Evolutionary conservation across 2,797 vertebrate genomes (phyloP).

Genomic region (Molossus molossus): DNA sequence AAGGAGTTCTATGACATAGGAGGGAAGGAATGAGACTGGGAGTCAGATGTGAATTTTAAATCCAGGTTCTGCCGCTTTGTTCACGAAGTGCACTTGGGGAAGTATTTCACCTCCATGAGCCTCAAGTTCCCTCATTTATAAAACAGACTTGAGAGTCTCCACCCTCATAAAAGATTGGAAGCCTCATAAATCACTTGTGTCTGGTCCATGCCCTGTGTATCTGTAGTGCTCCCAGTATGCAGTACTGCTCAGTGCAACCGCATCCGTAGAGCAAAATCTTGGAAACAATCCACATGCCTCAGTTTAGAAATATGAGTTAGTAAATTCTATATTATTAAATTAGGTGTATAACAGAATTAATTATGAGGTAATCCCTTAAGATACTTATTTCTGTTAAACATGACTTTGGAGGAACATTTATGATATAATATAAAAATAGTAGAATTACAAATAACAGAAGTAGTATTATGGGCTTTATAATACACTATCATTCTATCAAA

Average conservation of each 20-base stretch:
- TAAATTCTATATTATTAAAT: background rate
- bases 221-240: background rate
- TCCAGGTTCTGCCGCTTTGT: conserved; percentile 37
- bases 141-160: conserved; percentile 33
- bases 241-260: background rate
- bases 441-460: background rate
- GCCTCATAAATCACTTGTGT: conserved; percentile 31
- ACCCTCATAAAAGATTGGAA: background rate
- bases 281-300: background rate
- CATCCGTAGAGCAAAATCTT: background rate
- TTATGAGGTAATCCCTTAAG: background rate
- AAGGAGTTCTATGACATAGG: background rate
- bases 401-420: background rate
- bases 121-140: conserved; percentile 68
- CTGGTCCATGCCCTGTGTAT: background rate
- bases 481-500: background rate
- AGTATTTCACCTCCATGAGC: background rate
- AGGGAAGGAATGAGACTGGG: conserved; percentile 50
- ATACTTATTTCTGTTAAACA: background rate
- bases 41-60: conserved; percentile 71
- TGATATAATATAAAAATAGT: background rate
- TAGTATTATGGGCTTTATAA: background rate
- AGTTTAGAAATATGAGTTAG: background rate
- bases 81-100: conserved; percentile 45
- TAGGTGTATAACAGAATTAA: background rate